Percentiles rank a stretch among this genome's conserved stretches.
phyloP scores from a whole-genome alignment of 2,113 vertebrate genomes.

The Desmodus rotundus region DNA sequence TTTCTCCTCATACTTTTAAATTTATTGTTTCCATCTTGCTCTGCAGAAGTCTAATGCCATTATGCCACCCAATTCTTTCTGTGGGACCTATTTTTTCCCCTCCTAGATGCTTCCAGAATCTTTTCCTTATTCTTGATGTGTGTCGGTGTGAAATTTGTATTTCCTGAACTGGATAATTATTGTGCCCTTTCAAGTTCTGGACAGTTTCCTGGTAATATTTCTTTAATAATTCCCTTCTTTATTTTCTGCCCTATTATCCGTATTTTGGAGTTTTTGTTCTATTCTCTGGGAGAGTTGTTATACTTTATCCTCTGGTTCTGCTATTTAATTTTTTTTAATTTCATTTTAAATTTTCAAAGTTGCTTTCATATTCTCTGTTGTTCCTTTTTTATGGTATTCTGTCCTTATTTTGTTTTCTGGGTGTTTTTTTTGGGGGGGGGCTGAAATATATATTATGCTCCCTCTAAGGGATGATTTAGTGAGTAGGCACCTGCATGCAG shows the following conservation, averaged over 20 bases:
- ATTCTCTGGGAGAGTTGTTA: not conserved
- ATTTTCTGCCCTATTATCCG: not conserved
- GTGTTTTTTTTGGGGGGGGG: no score
- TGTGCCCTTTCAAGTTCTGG: not conserved
- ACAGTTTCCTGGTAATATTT: not conserved
- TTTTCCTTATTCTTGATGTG: not conserved
- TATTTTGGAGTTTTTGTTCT: not conserved
- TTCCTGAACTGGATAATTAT: not conserved
- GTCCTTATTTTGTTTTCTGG: not conserved
- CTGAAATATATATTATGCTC: not conserved
- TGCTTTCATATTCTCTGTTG: not conserved
- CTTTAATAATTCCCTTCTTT: not conserved
- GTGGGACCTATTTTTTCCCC: not conserved
- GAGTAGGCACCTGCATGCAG: not conserved
- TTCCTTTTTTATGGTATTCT: not conserved
- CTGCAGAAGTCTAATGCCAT: not conserved
- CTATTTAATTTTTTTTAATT: not conserved
- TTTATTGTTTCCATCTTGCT: not conserved
- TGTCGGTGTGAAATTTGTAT: not conserved
- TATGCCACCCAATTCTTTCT: not conserved
- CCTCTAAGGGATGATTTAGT: not conserved
- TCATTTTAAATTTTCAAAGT: not conserved
- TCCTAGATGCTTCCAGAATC: not conserved
- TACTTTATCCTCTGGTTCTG: not conserved
- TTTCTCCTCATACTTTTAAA: not conserved